Conservation (phyloP, 2,888 invertebrate genomes). For the Fragum fragum region DNA sequence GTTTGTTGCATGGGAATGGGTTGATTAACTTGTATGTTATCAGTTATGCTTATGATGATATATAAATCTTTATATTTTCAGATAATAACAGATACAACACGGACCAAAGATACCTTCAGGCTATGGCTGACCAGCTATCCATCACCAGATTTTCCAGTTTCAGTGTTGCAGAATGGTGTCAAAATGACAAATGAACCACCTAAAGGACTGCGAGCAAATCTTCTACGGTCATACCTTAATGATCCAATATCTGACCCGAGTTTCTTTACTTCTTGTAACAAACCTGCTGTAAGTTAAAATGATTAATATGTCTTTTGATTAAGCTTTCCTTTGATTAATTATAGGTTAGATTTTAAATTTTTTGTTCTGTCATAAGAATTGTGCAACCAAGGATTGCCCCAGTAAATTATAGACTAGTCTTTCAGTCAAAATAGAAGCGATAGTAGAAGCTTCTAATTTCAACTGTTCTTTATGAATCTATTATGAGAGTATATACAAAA, state of each 20-base stretch:
- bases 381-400: background rate
- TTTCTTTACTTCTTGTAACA: conserved; percentile 91
- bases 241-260: conserved; percentile 88
- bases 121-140: conserved; percentile 87
- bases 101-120: conserved; percentile 83
- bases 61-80: conserved; percentile 46
- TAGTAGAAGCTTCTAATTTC: no score
- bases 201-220: conserved; percentile 86
- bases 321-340: no score
- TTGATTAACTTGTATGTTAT: no score
- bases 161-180: conserved; percentile 86
- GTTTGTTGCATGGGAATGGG: no score
- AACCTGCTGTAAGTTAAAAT: conserved; percentile 83
- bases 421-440: no score
- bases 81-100: conserved; percentile 83
- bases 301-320: no score
- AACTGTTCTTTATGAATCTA: no score
- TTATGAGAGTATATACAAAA: no score
- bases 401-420: no score
- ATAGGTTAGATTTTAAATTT: background rate
- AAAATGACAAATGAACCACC: conserved; percentile 87
- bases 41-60: no score
- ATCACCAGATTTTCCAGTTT: conserved; percentile 86
- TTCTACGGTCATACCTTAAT: conserved; percentile 87
- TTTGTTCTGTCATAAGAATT: background rate